phyloP scores from a whole-genome alignment of 2,888 invertebrate species.

The Norana najaformis region DNA sequence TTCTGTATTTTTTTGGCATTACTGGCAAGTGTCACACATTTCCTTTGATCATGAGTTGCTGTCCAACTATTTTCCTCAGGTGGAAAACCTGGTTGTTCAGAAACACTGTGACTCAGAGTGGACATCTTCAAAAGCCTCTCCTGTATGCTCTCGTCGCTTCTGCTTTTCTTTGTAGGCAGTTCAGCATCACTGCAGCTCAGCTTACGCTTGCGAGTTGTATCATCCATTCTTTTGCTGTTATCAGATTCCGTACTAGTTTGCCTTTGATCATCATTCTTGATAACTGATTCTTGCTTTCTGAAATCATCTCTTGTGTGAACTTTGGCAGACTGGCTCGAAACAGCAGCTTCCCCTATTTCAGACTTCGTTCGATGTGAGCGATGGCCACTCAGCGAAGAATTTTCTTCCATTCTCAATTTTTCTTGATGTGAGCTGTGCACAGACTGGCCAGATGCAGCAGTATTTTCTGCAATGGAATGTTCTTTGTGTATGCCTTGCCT shows the following conservation, averaged over 20 bases:
- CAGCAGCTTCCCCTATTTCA: not conserved
- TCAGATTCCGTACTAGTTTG: not conserved
- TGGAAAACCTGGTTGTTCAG: not conserved
- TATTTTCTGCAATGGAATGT: not conserved
- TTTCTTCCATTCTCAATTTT: too few relatives aligned
- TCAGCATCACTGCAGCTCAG: not conserved
- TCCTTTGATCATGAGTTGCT: not conserved
- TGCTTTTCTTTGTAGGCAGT: constrained; percentile 8
- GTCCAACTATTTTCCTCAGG: not conserved
- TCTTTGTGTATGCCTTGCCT: not conserved
- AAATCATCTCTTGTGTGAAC: not conserved
- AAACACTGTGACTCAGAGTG: not conserved
- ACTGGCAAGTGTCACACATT: not conserved
- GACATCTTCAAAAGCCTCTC: not conserved
- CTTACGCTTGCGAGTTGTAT: constrained; percentile 14
- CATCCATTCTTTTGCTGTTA: not conserved
- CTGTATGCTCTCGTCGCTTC: not conserved
- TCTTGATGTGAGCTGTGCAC: not conserved
- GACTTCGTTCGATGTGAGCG: not conserved
- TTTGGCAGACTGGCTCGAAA: not conserved
- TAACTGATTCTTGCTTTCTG: not conserved
- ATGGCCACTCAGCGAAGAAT: not conserved
- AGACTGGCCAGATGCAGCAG: not conserved
- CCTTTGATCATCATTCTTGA: not conserved
- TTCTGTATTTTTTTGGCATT: not conserved